phyloP scores from a whole-genome alignment of 2,113 vertebrate species.

The Rhinolophus ferrumequinum region DNA sequence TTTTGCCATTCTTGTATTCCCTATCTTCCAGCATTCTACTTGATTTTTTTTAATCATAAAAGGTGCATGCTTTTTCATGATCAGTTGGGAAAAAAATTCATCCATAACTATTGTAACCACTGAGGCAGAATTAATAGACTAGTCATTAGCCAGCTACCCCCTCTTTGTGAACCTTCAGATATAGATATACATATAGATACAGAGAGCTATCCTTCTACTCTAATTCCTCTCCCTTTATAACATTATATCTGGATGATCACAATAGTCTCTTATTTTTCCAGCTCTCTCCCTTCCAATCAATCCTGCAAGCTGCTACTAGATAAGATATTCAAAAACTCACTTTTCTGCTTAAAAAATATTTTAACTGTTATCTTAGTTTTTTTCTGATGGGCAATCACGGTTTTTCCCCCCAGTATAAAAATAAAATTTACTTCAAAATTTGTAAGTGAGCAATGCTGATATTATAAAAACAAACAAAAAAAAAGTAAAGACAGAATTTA shows the following conservation, averaged over 20 bases:
- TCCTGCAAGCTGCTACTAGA: not conserved
- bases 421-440: not conserved
- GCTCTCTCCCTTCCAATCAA: not conserved
- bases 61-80: not conserved
- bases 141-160: not conserved
- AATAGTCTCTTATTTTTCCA: not conserved
- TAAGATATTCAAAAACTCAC: not conserved
- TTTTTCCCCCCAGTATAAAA: not conserved
- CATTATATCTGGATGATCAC: not conserved
- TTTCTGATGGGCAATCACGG: not conserved
- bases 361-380: constrained; percentile 30
- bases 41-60: not conserved
- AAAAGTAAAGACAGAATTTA: not conserved
- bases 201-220: not conserved
- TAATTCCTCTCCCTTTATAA: not conserved
- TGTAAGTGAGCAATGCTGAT: not conserved
- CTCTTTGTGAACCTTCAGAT: not conserved
- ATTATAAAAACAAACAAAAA: not conserved
- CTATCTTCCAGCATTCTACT: not conserved
- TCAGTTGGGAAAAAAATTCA: not conserved
- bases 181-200: not conserved
- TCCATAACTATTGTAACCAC: not conserved
- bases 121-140: not conserved
- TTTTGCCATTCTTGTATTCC: not conserved
- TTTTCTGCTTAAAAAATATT: constrained; percentile 39